Conservation (phyloP, 2,888 invertebrate genomes). For the Bellardia bayeri region DNA sequence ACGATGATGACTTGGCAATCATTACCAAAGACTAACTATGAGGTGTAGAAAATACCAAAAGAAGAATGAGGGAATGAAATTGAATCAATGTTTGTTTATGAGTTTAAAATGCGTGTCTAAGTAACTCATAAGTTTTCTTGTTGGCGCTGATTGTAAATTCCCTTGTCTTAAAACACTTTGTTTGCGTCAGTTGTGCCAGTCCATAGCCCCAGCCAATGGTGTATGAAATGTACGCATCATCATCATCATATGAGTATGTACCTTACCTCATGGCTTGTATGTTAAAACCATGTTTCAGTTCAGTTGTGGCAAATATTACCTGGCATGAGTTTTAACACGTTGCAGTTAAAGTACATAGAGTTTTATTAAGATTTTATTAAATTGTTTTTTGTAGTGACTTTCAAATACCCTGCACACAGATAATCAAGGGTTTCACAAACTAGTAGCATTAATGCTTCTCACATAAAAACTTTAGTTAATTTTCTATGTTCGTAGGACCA, state of each 20-base stretch:
- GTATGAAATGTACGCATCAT: not conserved
- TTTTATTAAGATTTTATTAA: not conserved
- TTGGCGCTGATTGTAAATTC: constrained; percentile 25
- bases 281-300: constrained; percentile 6
- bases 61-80: not conserved
- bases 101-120: constrained; percentile 55
- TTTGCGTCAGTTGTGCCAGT: not conserved
- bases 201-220: not conserved
- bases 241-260: not conserved
- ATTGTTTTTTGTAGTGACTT: not conserved
- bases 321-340: constrained; percentile 15
- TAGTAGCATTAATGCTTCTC: no score
- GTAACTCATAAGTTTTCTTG: constrained; percentile 9
- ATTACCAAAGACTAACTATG: constrained; percentile 5
- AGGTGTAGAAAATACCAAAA: constrained; percentile 22
- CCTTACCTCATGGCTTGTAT: not conserved
- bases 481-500: no score
- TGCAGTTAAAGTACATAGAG: not conserved
- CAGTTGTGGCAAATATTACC: constrained; percentile 25
- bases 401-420: no score
- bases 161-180: constrained; percentile 26
- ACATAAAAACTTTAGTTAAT: no score
- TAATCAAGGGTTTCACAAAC: no score
- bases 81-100: constrained; percentile 50
- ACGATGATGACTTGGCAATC: constrained; percentile 41